A percentile compares a stretch with the other conserved stretches of the same genome.
Evolutionary conservation across 37 sponge, comb jelly and placozoan genomes (phyloP).

Genomic region (Lycopodina hypogea): DNA sequence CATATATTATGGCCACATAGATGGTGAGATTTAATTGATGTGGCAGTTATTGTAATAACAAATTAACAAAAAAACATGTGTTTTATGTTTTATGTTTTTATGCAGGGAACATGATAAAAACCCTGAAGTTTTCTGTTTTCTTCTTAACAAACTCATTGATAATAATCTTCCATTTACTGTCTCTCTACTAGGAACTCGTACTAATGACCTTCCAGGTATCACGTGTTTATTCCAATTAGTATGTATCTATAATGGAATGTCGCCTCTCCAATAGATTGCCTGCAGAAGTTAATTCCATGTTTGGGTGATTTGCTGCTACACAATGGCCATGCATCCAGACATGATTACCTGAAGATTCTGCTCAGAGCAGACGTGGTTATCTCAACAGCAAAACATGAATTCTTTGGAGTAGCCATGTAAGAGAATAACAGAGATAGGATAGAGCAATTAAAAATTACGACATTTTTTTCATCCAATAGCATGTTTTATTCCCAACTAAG

Average conservation of each 20-base stretch:
- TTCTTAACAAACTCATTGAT: conserved; percentile 48
- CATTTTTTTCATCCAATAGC: neutral
- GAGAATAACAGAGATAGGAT: neutral
- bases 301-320: conserved; percentile 46
- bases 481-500: conserved; percentile 50
- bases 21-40: conserved; percentile 45
- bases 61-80: neutral
- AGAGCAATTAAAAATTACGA: no score
- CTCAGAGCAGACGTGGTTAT: conserved; percentile 71
- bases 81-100: neutral
- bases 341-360: conserved; percentile 66
- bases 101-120: conserved; percentile 93
- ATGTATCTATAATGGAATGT: neutral
- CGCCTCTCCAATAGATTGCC: neutral
- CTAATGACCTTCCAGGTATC: conserved; percentile 80
- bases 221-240: neutral
- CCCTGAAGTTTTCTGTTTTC: conserved; percentile 74
- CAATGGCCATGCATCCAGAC: conserved; percentile 31
- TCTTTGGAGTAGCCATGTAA: conserved; percentile 94
- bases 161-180: conserved; percentile 53
- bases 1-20: conserved; percentile 95
- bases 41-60: neutral
- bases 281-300: conserved; percentile 7
- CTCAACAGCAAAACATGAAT: conserved; percentile 89
- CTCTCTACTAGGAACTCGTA: conserved; percentile 77